phyloP scores from a whole-genome alignment of 1,140 invertebrate genomes.

The Tetramorium alpestre region DNA sequence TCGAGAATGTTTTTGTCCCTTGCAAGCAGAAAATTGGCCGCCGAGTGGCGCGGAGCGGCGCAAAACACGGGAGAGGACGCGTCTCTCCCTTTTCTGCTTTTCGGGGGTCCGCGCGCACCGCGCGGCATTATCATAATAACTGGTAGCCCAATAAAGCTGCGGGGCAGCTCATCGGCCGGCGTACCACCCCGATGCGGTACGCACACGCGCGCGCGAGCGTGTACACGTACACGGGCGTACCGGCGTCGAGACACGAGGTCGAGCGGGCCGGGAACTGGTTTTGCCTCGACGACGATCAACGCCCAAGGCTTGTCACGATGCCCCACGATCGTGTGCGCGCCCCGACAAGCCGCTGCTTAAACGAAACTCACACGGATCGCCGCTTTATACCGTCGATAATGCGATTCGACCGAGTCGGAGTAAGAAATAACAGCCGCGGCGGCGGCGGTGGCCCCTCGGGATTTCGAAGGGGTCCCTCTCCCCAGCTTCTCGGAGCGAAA shows the following conservation, averaged over 20 bases:
- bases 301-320: constrained; percentile 77
- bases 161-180: constrained; percentile 68
- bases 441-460: neutral
- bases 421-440: constrained; percentile 47
- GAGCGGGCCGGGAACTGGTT: constrained; percentile 73
- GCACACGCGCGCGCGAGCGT: neutral
- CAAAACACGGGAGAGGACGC: constrained; percentile 16
- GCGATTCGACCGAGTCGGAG: constrained; percentile 55
- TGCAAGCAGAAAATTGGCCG: constrained; percentile 55
- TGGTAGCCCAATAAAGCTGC: constrained; percentile 74
- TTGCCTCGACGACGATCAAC: constrained; percentile 74
- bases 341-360: constrained; percentile 49
- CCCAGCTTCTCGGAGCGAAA: constrained; percentile 30
- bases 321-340: constrained; percentile 37
- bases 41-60: neutral
- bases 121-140: constrained; percentile 76
- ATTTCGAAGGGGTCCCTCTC: neutral
- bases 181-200: constrained; percentile 32
- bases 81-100: constrained; percentile 16
- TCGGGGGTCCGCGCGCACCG: constrained; percentile 24
- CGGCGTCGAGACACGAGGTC: constrained; percentile 54
- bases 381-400: constrained; percentile 66
- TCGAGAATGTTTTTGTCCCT: constrained; percentile 39
- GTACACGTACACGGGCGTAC: constrained; percentile 18
- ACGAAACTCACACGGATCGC: constrained; percentile 70